Conservation (phyloP, 1,140 invertebrate species). For the Choristoneura fumiferana region DNA sequence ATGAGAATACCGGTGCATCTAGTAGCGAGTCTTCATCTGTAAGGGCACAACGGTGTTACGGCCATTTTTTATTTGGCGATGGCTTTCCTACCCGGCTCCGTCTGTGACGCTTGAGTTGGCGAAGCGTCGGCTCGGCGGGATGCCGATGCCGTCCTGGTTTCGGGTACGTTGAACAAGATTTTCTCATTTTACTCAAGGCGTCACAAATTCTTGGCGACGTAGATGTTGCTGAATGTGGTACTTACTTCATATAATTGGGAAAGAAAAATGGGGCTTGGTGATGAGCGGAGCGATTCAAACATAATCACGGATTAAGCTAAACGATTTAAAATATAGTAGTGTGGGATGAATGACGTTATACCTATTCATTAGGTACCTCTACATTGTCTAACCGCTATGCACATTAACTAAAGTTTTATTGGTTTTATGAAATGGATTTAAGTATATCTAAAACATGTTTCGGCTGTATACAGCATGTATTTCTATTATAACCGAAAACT, state of each 20-base stretch:
- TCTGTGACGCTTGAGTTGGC: conserved; percentile 45
- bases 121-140: conserved; percentile 34
- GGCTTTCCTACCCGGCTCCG: conserved; percentile 17
- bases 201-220: conserved; percentile 38
- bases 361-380: too few species aligned
- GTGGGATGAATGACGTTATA: too few species aligned
- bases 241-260: background rate
- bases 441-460: too few species aligned
- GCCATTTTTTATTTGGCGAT: conserved; percentile 27
- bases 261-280: background rate
- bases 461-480: too few species aligned
- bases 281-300: background rate
- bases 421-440: too few species aligned
- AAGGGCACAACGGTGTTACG: conserved; percentile 42
- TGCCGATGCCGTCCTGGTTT: conserved; percentile 54
- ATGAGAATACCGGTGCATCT: conserved; percentile 46
- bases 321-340: background rate
- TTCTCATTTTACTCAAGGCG: conserved; percentile 28
- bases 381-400: too few species aligned
- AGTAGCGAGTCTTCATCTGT: conserved; percentile 48
- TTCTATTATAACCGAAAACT: too few species aligned
- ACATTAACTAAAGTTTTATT: too few species aligned
- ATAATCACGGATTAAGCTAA: background rate
- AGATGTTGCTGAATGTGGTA: conserved; percentile 28
- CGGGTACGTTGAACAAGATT: conserved; percentile 51